Conservation (phyloP, 2,888 invertebrate species). For the Pseudanteris insignis region DNA sequence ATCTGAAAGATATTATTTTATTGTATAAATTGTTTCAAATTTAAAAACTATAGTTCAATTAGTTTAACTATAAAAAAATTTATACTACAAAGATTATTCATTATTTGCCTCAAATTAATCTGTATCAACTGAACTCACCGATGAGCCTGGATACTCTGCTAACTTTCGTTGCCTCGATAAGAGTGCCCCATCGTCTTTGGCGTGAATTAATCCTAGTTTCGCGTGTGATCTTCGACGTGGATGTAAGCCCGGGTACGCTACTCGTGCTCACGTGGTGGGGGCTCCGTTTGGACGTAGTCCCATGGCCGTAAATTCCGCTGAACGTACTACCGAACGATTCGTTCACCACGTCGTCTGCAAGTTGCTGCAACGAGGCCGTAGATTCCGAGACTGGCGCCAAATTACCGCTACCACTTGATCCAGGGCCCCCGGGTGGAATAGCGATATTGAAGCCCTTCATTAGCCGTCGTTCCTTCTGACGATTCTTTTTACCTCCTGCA, state of each 20-base stretch:
- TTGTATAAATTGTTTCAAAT: no score
- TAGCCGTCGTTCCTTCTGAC: constrained; percentile 89
- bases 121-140: constrained; percentile 65
- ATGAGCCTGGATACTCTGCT: constrained; percentile 83
- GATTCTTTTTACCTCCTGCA: constrained; percentile 91
- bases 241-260: constrained; percentile 59
- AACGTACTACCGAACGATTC: constrained; percentile 76
- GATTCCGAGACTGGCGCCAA: constrained; percentile 83
- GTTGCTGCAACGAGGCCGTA: constrained; percentile 78
- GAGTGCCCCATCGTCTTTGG: constrained; percentile 83
- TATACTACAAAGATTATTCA: no score
- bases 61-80: no score
- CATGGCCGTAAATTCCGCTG: constrained; percentile 73
- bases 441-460: constrained; percentile 96
- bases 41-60: no score
- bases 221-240: constrained; percentile 51
- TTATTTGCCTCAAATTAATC: no score
- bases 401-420: constrained; percentile 60
- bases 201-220: constrained; percentile 66
- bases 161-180: constrained; percentile 87
- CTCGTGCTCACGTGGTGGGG: constrained; percentile 65
- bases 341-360: constrained; percentile 68
- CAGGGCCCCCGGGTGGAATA: constrained; percentile 70
- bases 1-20: no score
- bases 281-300: constrained; percentile 67